Conservation (phyloP, 2,797 vertebrate genomes). For the Macroramphosus scolopax region DNA sequence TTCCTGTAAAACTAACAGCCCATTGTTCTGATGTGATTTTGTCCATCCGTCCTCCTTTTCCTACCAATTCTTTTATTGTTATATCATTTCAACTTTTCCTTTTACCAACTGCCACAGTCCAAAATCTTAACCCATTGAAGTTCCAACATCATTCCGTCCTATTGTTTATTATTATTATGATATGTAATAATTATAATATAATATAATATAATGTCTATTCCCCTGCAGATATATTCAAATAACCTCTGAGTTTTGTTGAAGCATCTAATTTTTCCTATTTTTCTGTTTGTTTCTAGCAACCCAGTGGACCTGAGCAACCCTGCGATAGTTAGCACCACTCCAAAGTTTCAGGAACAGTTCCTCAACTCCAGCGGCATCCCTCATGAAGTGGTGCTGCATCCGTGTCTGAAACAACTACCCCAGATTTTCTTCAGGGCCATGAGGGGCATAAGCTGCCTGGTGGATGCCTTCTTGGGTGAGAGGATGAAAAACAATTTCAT, state of each 20-base stretch:
- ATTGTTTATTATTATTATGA: too few species aligned
- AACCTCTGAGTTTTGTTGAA: too few species aligned
- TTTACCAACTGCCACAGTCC: background rate
- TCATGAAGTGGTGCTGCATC: conserved; percentile 92
- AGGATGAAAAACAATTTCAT: background rate
- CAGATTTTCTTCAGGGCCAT: conserved; percentile 98
- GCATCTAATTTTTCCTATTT: background rate
- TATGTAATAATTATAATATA: too few species aligned
- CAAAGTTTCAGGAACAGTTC: conserved; percentile 98
- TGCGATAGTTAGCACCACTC: conserved; percentile 93
- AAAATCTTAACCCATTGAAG: background rate
- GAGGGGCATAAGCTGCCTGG: conserved; percentile 93
- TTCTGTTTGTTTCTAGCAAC: conserved; percentile 79
- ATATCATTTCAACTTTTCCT: too few species aligned
- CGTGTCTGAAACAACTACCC: conserved; percentile 94
- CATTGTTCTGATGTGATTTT: background rate
- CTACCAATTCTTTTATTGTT: too few species aligned
- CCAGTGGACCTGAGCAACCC: conserved; percentile 98
- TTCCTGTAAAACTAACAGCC: background rate
- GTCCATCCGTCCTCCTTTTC: background rate
- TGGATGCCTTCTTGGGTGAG: conserved; percentile 96
- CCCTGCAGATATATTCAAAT: too few species aligned
- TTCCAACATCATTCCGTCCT: too few species aligned
- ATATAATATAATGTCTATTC: too few species aligned
- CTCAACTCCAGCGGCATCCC: conserved; percentile 90